phyloP scores from a whole-genome alignment of 2,797 vertebrate species.

The Coranthus polyacanthus region DNA sequence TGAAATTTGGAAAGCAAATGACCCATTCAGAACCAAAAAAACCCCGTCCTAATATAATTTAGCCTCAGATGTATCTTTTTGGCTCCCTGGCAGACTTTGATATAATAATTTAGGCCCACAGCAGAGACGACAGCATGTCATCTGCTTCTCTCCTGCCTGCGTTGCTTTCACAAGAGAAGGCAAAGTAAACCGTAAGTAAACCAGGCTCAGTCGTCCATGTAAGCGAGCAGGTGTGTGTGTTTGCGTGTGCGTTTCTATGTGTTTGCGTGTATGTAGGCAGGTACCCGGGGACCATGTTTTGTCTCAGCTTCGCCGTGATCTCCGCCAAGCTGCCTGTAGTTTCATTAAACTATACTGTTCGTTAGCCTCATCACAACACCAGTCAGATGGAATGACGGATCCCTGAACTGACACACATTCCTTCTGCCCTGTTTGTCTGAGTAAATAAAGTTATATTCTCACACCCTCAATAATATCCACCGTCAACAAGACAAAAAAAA shows the following conservation, averaged over 20 bases:
- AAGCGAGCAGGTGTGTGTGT: not conserved
- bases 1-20: conserved; percentile 28
- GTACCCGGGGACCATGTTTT: not conserved
- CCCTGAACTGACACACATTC: conserved; percentile 32
- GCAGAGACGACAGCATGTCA: conserved; percentile 20
- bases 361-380: conserved; percentile 43
- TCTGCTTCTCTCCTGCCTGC: conserved; percentile 14
- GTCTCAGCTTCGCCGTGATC: not conserved
- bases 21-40: conserved; percentile 31
- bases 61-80: conserved; percentile 34
- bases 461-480: conserved; percentile 65
- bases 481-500: too few species aligned
- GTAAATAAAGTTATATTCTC: conserved; percentile 60
- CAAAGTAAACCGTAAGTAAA: conserved; percentile 29
- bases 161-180: conserved; percentile 10
- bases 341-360: conserved; percentile 40
- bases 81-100: conserved; percentile 40
- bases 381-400: conserved; percentile 51
- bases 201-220: conserved; percentile 16
- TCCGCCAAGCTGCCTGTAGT: conserved; percentile 25
- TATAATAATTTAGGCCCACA: conserved; percentile 40
- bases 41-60: conserved; percentile 42
- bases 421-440: conserved; percentile 33
- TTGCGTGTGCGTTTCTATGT: not conserved
- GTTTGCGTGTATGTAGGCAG: not conserved